Conservation (phyloP, 2,797 vertebrate genomes). For the Anguilla pacifica region DNA sequence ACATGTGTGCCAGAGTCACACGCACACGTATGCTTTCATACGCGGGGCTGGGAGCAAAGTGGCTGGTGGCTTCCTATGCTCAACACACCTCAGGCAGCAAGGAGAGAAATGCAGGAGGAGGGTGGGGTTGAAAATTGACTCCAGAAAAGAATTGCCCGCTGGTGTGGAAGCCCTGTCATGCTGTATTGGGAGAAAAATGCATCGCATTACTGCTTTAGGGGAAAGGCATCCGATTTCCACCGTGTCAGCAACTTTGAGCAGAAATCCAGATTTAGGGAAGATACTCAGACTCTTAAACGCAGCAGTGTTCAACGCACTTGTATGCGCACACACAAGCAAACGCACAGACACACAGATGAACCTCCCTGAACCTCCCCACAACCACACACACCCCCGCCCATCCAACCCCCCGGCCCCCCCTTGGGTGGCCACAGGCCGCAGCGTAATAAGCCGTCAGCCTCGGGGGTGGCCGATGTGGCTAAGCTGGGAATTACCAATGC, state of each 20-base stretch:
- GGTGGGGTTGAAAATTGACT: not conserved
- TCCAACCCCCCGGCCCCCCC: not conserved
- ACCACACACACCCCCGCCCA: not conserved
- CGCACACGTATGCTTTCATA: not conserved
- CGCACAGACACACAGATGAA: not conserved
- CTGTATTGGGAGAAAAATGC: not conserved
- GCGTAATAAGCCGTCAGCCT: not conserved
- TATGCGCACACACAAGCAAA: no score
- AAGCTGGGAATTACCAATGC: not conserved
- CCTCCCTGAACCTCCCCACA: not conserved
- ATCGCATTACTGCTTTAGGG: not conserved
- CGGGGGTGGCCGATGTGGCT: not conserved
- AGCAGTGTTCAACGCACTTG: no score
- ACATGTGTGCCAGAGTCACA: not conserved
- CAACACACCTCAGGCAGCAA: not conserved
- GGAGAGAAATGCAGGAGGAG: not conserved
- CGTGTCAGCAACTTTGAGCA: not conserved
- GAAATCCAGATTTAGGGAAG: not conserved
- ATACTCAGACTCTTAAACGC: not conserved
- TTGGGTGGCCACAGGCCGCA: not conserved
- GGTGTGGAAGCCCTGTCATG: not conserved
- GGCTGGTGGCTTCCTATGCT: not conserved
- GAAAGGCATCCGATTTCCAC: not conserved
- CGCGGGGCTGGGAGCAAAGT: not conserved
- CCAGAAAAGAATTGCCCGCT: not conserved